These are phyloP conservation scores for Luperina testacea DNA, from an alignment of 2,888 invertebrate genomes.

Conservation along the genomic window DNA sequence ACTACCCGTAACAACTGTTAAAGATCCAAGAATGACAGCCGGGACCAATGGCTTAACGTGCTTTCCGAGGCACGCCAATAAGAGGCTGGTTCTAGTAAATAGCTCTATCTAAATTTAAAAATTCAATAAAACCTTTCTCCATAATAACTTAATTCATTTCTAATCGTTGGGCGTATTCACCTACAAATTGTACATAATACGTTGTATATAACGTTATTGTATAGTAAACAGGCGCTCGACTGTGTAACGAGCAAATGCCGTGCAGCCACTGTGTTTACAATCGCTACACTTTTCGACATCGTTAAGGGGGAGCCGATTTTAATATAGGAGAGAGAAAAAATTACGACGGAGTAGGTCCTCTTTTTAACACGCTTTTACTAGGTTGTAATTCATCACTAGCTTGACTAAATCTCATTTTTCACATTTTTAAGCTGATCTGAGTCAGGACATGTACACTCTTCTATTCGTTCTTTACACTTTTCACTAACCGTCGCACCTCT, in stretches of 20 bases:
- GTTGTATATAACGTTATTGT: conserved; percentile 9
- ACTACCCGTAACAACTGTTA: too few species aligned
- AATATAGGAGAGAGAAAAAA: not conserved
- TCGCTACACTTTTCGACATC: conserved; percentile 29
- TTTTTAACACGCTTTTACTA: not conserved
- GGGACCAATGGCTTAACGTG: too few species aligned
- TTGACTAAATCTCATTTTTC: too few species aligned
- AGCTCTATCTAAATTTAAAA: not conserved
- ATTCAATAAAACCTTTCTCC: not conserved
- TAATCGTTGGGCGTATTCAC: conserved; percentile 33
- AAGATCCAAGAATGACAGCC: too few species aligned
- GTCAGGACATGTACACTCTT: too few species aligned
- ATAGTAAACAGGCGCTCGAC: conserved; percentile 28
- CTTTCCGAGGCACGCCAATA: too few species aligned
- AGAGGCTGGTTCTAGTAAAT: not conserved
- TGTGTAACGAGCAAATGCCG: conserved; percentile 73
- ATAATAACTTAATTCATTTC: conserved; percentile 39
- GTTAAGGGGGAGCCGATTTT: conserved; percentile 48
- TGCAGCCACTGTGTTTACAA: conserved; percentile 58
- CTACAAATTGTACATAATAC: conserved; percentile 2
- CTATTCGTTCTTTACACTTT: too few species aligned
- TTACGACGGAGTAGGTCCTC: not conserved
- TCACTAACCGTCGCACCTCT: too few species aligned
- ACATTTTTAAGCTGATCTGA: too few species aligned
- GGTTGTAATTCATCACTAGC: too few species aligned